Evolutionary conservation across 2,113 vertebrate species (phyloP).

Genomic region (Perccottus glenii): DNA sequence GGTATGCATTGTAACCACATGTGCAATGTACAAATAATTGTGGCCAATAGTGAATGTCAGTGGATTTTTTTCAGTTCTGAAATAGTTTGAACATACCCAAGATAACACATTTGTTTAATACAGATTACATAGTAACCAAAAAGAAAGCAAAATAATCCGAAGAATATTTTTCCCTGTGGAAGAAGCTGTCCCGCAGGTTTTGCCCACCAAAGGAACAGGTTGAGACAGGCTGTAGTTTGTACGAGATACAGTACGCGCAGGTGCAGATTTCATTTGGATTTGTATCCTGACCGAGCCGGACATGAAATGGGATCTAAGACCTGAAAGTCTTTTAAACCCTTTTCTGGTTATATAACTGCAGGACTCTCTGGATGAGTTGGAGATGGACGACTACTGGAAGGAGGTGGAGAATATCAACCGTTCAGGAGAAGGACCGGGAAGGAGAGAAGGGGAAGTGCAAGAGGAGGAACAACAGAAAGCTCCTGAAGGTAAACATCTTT

Average conservation of each 20-base stretch:
- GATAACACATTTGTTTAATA: too few relatives aligned
- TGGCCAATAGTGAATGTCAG: too few relatives aligned
- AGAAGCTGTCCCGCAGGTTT: not conserved
- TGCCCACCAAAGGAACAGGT: constrained; percentile 7
- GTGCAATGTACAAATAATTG: too few relatives aligned
- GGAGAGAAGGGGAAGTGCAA: constrained; percentile 78
- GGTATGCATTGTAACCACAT: too few relatives aligned
- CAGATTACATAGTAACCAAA: too few relatives aligned
- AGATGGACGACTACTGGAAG: constrained; percentile 91
- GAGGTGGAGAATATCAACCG: constrained; percentile 91
- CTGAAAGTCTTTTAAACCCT: not conserved
- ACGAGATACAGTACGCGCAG: not conserved
- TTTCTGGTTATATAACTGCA: constrained; percentile 54
- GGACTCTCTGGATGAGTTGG: constrained; percentile 93
- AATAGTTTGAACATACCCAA: too few relatives aligned
- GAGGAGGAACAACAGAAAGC: constrained; percentile 87
- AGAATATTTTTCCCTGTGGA: not conserved
- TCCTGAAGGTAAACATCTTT: constrained; percentile 84
- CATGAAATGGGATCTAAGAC: not conserved
- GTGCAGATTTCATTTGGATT: too few relatives aligned
- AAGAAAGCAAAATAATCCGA: too few relatives aligned
- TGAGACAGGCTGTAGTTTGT: constrained; percentile 5
- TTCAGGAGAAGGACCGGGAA: constrained; percentile 74
- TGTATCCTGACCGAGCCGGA: constrained; percentile 1
- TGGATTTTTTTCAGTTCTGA: too few relatives aligned